A percentile compares a stretch with the other conserved stretches of the same genome.
Evolutionary conservation across 2,797 vertebrate genomes (phyloP).

Genomic region (Catamblyrhynchus diadema): DNA sequence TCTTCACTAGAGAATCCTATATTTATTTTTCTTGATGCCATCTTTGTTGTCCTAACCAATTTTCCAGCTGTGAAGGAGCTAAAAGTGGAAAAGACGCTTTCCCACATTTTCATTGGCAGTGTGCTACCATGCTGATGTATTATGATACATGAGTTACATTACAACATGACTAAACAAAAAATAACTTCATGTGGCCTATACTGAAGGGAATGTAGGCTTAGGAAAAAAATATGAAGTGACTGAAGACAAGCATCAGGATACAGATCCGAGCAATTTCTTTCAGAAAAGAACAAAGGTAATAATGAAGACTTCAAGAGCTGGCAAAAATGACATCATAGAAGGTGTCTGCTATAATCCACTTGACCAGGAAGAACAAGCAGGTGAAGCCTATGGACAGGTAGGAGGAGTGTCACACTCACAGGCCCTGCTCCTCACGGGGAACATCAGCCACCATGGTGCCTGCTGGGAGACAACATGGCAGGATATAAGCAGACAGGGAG

Average conservation of each 20-base stretch:
- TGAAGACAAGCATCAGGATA: neutral
- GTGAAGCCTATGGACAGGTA: neutral
- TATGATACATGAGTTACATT: neutral
- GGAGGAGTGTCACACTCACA: neutral
- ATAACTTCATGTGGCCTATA: neutral
- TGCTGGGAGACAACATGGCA: neutral
- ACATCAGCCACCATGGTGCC: neutral
- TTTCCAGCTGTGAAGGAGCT: neutral
- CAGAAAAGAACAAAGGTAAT: neutral
- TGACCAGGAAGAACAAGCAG: neutral
- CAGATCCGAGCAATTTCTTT: neutral
- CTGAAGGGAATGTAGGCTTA: neutral
- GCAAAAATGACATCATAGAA: neutral
- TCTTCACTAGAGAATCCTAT: neutral
- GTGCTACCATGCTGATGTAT: neutral
- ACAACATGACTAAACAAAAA: neutral
- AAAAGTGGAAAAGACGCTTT: neutral
- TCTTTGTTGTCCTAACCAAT: neutral
- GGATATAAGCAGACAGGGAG: neutral
- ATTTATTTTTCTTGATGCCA: neutral
- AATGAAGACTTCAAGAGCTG: neutral
- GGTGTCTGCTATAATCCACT: neutral
- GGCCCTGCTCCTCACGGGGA: rapidly evolving
- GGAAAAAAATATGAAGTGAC: neutral
- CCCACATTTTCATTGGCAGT: neutral